Conservation (phyloP, 1,140 invertebrate genomes). For the Pseudomyrmex pallidus region DNA sequence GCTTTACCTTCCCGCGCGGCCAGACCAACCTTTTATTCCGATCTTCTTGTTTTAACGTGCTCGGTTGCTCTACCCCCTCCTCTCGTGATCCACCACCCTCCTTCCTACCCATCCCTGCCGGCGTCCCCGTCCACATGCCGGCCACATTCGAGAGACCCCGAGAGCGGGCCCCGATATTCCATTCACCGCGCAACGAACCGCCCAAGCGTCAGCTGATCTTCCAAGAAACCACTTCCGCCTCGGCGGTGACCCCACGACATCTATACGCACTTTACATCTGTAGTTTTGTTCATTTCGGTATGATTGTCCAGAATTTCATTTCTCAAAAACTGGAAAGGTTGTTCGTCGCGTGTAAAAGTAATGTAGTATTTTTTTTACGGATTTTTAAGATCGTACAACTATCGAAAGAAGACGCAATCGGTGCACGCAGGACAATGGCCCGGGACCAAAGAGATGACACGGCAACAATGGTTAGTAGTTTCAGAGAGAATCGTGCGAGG, state of each 20-base stretch:
- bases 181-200: slow-evolving; percentile 70
- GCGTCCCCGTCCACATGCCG: slow-evolving; percentile 38
- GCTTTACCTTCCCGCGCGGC: slow-evolving; percentile 70
- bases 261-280: slow-evolving; percentile 16
- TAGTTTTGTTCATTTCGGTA: slow-evolving; percentile 51
- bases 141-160: slow-evolving; percentile 41
- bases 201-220: slow-evolving; percentile 72
- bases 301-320: slow-evolving; percentile 62
- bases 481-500: slow-evolving; percentile 76
- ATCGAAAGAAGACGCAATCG: slow-evolving; percentile 50
- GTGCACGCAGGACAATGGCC: slow-evolving; percentile 71
- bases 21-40: slow-evolving; percentile 76
- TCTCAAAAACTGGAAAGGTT: slow-evolving; percentile 58
- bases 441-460: slow-evolving; percentile 78
- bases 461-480: slow-evolving; percentile 80
- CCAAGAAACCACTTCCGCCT: slow-evolving; percentile 66
- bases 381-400: slow-evolving; percentile 2
- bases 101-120: slow-evolving; percentile 29
- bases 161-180: slow-evolving; percentile 63
- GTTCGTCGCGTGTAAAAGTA: neutral
- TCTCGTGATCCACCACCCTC: slow-evolving; percentile 42
- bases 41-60: slow-evolving; percentile 76
- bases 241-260: slow-evolving; percentile 57
- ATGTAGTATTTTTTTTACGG: neutral
- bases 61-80: slow-evolving; percentile 62